Base-by-base conservation (phyloP, 2,888 invertebrate species). In the Fissipunctia ypsillon region DNA sequence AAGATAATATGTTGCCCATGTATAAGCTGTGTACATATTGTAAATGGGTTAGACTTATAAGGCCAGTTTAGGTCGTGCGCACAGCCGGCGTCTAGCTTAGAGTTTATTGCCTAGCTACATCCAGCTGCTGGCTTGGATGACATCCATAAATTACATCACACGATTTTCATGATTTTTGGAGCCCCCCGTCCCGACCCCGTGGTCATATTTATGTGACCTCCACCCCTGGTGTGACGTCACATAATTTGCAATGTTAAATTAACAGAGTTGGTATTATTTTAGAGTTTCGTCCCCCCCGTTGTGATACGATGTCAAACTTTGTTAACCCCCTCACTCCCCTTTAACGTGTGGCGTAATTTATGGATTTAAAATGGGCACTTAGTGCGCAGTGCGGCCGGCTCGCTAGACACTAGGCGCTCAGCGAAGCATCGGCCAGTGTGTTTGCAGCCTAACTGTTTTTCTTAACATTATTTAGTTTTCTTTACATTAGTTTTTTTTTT, bases 21-120 rank as follows among this genome's bases (percentile, higher is more conserved):
- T 22, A 19, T 70, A 70, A 70, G 56, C 12, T 38, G 12, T 71
- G 48, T 70, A 71, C 0, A 71, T 48, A 48, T 70, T 16, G 22
- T 25, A 43, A 28, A 38, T n/a, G 71, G 56, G 28, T 57, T 25
- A 22, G 38, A 38, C 22, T 52, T 54, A 0, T 70, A 71, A 48
- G 28, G 57, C 2, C 16, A 38, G 50, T 28, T 12, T 5, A n/a
- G 31, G 68, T 9, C n/a, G 54, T 38, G 56, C 10, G 16, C 56
- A 56, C n/a, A 48, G 19, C 7, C 16, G 31, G 43, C 19, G 43
- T 9, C n/a, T 10, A 67, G 14, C 41, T 31, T 31, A 10, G 25
- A 14, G 56, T n/a, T 28, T 64, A 41, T 28, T 50, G 41, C 31
- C 22, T 64, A 38, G 28, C 16, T 7, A 28, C 28, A 22, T 65